Evolutionary conservation across 1,140 invertebrate species (phyloP), one percentile per base, ranked within the genome.

Genomic region (Lepidurus packardi): DNA sequence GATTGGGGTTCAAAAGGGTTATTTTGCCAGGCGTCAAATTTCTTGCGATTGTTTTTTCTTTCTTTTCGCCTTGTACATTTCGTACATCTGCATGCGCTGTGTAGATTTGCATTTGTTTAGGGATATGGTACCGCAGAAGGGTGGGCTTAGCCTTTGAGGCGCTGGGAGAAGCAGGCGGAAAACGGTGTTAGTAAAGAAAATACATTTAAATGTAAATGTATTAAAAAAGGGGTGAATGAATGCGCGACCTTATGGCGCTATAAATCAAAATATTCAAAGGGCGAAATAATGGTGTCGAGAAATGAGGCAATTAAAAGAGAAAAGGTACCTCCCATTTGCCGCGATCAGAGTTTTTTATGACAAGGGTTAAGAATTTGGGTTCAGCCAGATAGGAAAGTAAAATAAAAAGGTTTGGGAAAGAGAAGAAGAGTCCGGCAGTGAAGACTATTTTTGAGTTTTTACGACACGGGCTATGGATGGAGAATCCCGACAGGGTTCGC

Each of bases 381-480:
- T 65, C 21, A 9, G 53, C 21, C 13, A 7, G 53, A 9, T n/a
- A 65, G 5, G 53, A 34, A 34, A 34, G 3, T 2, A 34, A 34
- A 34, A 25, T 25, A 34, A 34, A 34, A 34, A 34, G 34, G 34
- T 34, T 34, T 2, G 34, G 34, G 34, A 34, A 34, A 34, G 13
- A 13, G 53, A 4, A 65, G 21, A 21, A 65, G 53, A 21, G 16
- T 65, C 6, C 16, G 53, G 53, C 53, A 65, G 21, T 65, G 53
- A 65, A 65, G 53, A 9, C 53, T 65, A 65, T 65, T 65, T 65
- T 65, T 65, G 53, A n/a, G 13, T 65, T 65, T 65, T 65, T 65
- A 65, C 21, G 53, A 65, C 53, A 21, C 53, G 10, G 53, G 21
- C 53, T 13, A 65, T 13, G 53, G 53, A 65, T 65, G 53, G 45